These are phyloP conservation scores for Tachuris rubrigastra DNA, from an alignment of 2,113 vertebrate species.

Conservation along the genomic window DNA sequence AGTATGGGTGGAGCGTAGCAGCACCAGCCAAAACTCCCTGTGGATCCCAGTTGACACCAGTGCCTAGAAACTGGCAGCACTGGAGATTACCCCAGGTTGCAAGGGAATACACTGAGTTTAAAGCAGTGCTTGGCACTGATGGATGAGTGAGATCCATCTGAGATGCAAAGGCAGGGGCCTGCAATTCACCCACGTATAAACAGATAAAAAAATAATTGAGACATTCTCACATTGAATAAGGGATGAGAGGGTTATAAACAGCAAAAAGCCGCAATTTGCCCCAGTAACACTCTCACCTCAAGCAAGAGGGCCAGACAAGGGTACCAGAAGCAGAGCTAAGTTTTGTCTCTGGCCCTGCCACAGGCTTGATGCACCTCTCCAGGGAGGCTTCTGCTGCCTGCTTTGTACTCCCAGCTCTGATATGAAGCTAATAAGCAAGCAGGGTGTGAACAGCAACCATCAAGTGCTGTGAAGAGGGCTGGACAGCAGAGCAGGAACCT, in stretches of 20 bases:
- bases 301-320: neutral
- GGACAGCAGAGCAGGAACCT: neutral
- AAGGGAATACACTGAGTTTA: neutral
- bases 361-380: accelerated
- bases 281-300: accelerated
- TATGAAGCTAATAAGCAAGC: neutral
- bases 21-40: neutral
- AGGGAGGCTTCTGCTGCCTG: neutral
- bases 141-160: neutral
- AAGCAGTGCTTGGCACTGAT: accelerated
- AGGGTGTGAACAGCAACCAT: neutral
- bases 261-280: neutral
- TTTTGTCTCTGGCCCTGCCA: neutral
- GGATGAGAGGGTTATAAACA: neutral
- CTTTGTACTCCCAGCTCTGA: neutral
- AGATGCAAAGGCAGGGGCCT: neutral
- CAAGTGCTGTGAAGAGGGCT: neutral
- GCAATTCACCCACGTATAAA: neutral
- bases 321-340: neutral
- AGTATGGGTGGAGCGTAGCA: conserved; percentile 21
- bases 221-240: neutral
- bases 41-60: conserved; percentile 36
- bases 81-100: neutral
- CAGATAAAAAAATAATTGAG: neutral
- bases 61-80: neutral